A percentile compares a stretch with the other conserved stretches of the same genome.
phyloP scores from a whole-genome alignment of 2,113 vertebrate species.

The Gymnarchus niloticus region DNA sequence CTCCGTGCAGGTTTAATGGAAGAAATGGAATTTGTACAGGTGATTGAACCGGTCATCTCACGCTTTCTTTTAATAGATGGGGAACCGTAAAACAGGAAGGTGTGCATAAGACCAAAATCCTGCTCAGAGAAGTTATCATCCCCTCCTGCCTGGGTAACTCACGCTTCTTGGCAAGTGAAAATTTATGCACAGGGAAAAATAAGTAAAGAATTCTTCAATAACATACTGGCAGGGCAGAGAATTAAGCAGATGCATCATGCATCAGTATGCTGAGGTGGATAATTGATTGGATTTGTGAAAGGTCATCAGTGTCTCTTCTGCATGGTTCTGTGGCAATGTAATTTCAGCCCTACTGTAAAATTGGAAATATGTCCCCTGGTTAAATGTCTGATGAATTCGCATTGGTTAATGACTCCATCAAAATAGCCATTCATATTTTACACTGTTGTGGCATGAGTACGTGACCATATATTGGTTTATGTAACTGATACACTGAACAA shows the following conservation, averaged over 20 bases:
- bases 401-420: neutral
- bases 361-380: neutral
- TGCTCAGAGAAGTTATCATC: neutral
- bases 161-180: neutral
- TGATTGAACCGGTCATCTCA: neutral
- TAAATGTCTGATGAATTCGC: neutral
- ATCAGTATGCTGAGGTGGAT: neutral
- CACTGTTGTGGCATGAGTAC: neutral
- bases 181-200: neutral
- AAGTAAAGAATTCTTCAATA: neutral
- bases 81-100: neutral
- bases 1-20: neutral
- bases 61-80: neutral
- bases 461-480: neutral
- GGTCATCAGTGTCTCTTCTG: neutral
- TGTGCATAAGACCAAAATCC: neutral
- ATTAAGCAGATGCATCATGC: neutral
- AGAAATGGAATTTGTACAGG: neutral
- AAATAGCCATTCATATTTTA: slow-evolving; percentile 4
- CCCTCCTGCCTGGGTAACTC: no score
- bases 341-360: slow-evolving; percentile 6
- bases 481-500: no score
- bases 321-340: neutral
- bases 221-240: neutral
- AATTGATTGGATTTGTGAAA: slow-evolving; percentile 5